Base-by-base conservation (phyloP, 2,113 vertebrate genomes). In the Cynopterus brachyotis region DNA sequence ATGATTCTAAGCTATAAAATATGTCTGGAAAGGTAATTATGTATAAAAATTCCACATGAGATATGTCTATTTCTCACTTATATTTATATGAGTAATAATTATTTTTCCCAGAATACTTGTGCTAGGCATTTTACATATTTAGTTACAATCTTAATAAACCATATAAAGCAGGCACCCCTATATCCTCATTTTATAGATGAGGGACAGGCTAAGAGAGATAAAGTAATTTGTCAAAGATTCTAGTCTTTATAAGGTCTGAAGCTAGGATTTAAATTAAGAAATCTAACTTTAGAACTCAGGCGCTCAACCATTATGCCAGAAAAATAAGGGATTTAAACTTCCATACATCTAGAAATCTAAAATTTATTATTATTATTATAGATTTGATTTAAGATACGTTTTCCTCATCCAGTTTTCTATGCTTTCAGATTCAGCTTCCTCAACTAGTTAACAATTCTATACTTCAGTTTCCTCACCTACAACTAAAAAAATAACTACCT, bases 1-100 rank as follows among this genome's bases (percentile, higher is more conserved):
- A 91, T 67, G 32, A 17, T 84, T 93, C 40, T 80, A 95, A 87
- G 40, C 32, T 80, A 92, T 66, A 92, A 92, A 92, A 96, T 76
- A 87, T 95, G n/a, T 16, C 10, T 76, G 88, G 69, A 73, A 95
- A 91, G 2, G 88, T 95, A 79, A 88, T 73, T 88, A 22, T 30
- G 70, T 83, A 24, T 89, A n/a, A 82, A 95, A 93, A 82, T 47
- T 28, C 19, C 16, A 73, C 9, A 88, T 55, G 9, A 9, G 3
- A 26, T 90, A 37, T 66, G 22, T 64, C 3, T 22, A 75, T 92
- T 94, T 69, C 83, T 89, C 28, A 53, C 66, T 94, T 89, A 60
- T 85, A 81, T 60, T 42, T 60, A n/a, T 85, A 92, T 62, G 47
- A 55, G 6, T 40, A 92, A 80, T 79, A 94, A n/a, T 9, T 94